Percentiles rank a stretch among this genome's conserved stretches.
Evolutionary conservation across 2,113 vertebrate genomes (phyloP).

Genomic region (Fulmarus glacialis): DNA sequence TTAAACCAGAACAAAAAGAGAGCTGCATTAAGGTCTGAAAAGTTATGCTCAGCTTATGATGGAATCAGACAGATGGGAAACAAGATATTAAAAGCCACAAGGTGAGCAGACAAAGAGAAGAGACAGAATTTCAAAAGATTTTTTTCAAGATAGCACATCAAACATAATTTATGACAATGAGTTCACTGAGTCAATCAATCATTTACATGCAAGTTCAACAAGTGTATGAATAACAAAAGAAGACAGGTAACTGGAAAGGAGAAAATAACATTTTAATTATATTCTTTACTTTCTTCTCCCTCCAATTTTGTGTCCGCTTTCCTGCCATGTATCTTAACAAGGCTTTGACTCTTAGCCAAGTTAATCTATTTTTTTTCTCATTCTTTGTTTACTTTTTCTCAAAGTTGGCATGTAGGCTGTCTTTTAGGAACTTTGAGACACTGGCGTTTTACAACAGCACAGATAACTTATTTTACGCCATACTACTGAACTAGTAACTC

Average conservation of each 20-base stretch:
- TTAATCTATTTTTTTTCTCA: neutral
- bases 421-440: neutral
- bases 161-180: conserved; percentile 68
- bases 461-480: neutral
- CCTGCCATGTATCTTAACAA: neutral
- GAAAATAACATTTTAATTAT: conserved; percentile 44
- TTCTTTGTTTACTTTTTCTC: neutral
- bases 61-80: conserved; percentile 72
- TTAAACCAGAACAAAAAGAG: conserved; percentile 54
- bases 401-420: neutral
- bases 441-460: neutral
- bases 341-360: conserved; percentile 5
- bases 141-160: conserved; percentile 66
- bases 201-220: conserved; percentile 36
- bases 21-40: conserved; percentile 48
- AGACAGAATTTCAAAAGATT: conserved; percentile 71
- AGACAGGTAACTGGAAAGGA: conserved; percentile 51
- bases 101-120: conserved; percentile 66
- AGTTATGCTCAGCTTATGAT: conserved; percentile 47
- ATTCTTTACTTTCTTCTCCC: conserved; percentile 25
- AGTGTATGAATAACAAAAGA: conserved; percentile 30
- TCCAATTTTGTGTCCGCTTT: neutral
- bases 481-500: neutral
- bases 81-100: conserved; percentile 64
- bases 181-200: conserved; percentile 60